A percentile compares a stretch with the other conserved stretches of the same genome.
These are phyloP conservation scores for Cisticola juncidis DNA, from an alignment of 2,113 vertebrate genomes.

Conservation along the genomic window DNA sequence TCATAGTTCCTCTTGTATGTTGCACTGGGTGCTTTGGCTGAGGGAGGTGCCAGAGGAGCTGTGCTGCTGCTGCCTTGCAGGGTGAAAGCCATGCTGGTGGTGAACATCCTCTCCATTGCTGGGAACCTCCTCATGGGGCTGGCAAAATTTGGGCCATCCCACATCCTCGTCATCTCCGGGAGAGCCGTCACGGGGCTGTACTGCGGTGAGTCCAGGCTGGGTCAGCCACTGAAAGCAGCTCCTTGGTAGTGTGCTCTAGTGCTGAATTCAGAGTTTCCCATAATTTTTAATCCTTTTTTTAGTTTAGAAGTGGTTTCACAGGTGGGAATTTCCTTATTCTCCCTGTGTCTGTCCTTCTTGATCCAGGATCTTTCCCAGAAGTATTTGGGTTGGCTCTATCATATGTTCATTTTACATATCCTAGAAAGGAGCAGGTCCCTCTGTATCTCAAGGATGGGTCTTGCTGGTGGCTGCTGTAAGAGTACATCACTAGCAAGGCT, in stretches of 20 bases:
- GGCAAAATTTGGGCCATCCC: conserved; percentile 84
- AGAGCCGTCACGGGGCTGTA: conserved; percentile 90
- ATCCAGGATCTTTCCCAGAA: background rate
- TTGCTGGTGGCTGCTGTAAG: background rate
- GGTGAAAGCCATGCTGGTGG: conserved; percentile 87
- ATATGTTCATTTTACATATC: background rate
- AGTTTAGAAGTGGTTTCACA: background rate
- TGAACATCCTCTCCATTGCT: conserved; percentile 84
- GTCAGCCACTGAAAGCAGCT: background rate
- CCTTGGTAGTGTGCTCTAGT: background rate
- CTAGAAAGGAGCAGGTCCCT: background rate
- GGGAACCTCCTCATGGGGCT: conserved; percentile 90
- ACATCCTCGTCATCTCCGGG: conserved; percentile 89
- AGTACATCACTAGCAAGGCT: background rate
- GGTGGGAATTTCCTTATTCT: background rate
- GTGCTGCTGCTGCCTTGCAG: conserved; percentile 74
- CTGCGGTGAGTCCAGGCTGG: conserved; percentile 80
- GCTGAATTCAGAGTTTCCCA: background rate
- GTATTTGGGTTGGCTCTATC: background rate
- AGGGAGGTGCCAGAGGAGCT: background rate
- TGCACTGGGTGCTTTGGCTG: background rate
- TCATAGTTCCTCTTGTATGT: background rate
- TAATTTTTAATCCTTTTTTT: background rate
- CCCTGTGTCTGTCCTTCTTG: background rate
- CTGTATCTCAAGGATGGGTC: background rate